A percentile compares a stretch with the other conserved stretches of the same genome.
Evolutionary conservation across 2,797 vertebrate species (phyloP).

Genomic region (Gila robusta): DNA sequence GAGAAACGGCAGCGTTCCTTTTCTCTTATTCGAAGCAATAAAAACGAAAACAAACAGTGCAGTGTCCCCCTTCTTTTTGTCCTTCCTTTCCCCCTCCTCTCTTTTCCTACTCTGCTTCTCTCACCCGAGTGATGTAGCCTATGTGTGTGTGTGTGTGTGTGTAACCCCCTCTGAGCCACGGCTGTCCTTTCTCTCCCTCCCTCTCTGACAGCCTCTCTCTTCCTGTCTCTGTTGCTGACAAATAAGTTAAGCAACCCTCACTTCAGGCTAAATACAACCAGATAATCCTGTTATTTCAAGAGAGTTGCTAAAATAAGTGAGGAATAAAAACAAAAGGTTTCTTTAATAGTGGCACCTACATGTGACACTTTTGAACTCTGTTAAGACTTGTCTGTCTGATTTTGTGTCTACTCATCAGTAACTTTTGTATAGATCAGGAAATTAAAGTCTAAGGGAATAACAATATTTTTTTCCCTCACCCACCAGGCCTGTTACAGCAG

Average conservation of each 20-base stretch:
- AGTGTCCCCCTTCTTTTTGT: conserved; percentile 49
- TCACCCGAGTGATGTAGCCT: conserved; percentile 35
- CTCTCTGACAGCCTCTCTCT: conserved; percentile 9
- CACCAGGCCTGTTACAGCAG: neutral
- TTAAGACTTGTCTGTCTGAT: neutral
- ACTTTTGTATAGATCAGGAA: neutral
- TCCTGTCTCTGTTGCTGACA: conserved; percentile 24
- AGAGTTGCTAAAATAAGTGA: neutral
- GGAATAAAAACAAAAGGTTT: neutral
- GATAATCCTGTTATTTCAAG: conserved; percentile 37
- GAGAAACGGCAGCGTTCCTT: neutral
- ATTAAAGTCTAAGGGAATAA: neutral
- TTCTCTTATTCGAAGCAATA: conserved; percentile 39
- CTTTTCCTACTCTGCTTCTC: conserved; percentile 50
- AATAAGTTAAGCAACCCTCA: conserved; percentile 29
- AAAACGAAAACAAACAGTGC: conserved; percentile 53
- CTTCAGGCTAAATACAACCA: conserved; percentile 23
- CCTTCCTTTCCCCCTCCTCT: conserved; percentile 56
- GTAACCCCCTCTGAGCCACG: conserved; percentile 35
- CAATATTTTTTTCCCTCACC: neutral
- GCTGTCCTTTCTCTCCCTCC: conserved; percentile 25
- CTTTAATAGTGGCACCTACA: neutral
- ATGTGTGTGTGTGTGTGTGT: conserved; percentile 28
- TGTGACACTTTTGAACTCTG: neutral
- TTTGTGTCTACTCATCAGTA: neutral